phyloP scores from a whole-genome alignment of 2,797 vertebrate species.

The Chelonia mydas region DNA sequence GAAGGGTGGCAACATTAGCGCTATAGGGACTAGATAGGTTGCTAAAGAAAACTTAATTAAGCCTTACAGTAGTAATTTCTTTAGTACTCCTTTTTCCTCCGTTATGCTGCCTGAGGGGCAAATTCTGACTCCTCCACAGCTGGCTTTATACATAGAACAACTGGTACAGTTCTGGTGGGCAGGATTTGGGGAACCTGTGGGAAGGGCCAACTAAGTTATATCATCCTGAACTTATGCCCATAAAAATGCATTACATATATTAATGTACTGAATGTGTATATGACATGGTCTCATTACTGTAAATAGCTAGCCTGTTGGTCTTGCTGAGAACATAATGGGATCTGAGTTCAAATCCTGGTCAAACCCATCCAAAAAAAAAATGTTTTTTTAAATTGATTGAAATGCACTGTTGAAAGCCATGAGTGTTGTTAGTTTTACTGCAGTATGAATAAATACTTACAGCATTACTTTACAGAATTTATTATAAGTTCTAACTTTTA shows the following conservation, averaged over 20 bases:
- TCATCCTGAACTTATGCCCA: neutral
- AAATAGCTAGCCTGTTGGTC: neutral
- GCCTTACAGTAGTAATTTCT: neutral
- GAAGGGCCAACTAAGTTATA: neutral
- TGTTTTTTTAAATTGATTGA: neutral
- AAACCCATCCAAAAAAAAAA: neutral
- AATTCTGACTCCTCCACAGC: neutral
- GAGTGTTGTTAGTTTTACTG: neutral
- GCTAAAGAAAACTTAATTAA: neutral
- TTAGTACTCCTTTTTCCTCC: neutral
- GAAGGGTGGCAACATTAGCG: conserved; percentile 4
- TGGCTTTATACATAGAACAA: neutral
- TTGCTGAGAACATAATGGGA: neutral
- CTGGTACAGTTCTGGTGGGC: neutral
- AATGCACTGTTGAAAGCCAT: neutral
- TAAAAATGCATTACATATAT: neutral
- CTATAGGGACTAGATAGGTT: neutral
- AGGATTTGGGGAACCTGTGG: conserved; percentile 10
- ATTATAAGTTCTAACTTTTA: neutral
- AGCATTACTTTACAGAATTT: neutral
- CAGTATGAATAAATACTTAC: neutral
- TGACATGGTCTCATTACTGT: neutral
- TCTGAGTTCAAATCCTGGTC: neutral
- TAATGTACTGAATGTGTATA: neutral
- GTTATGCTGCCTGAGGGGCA: neutral